Conservation (phyloP, 2,797 vertebrate genomes). For the Rachycentron canadum region DNA sequence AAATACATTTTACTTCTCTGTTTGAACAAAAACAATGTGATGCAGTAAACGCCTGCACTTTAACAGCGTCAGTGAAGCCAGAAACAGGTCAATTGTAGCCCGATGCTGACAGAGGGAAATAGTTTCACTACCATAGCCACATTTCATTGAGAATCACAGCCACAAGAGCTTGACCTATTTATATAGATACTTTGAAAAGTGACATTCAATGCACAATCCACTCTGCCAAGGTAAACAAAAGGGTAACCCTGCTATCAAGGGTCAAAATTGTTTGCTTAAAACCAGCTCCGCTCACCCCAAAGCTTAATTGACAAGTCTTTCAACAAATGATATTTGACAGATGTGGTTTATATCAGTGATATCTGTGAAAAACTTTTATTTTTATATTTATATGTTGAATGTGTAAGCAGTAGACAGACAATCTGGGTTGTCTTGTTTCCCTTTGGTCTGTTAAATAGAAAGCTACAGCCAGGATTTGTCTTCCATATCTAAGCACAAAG, state of each 20-base stretch:
- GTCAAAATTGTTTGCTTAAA: not conserved
- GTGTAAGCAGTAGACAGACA: not conserved
- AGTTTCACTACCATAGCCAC: not conserved
- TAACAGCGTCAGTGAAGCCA: slow-evolving; percentile 23
- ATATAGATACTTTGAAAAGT: not conserved
- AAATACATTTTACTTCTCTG: slow-evolving; percentile 57
- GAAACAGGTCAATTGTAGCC: slow-evolving; percentile 34
- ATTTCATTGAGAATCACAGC: slow-evolving; percentile 4
- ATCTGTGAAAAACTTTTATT: not conserved
- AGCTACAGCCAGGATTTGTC: not conserved
- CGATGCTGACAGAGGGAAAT: slow-evolving; percentile 15
- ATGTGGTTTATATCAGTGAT: not conserved
- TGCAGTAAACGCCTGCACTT: slow-evolving; percentile 36
- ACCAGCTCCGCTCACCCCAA: not conserved
- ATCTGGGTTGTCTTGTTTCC: not conserved
- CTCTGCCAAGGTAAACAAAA: slow-evolving; percentile 2
- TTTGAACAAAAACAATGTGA: slow-evolving; percentile 50
- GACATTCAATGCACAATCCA: not conserved
- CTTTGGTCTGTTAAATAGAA: not conserved
- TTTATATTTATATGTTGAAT: not conserved
- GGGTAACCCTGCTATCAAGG: not conserved
- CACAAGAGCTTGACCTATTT: not conserved
- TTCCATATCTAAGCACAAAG: slow-evolving; percentile 9
- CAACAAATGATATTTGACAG: not conserved
- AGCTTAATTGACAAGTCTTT: not conserved